Evolutionary conservation across 2,888 invertebrate species (phyloP).

Genomic region (Poecilobothrus nobilitatus): DNA sequence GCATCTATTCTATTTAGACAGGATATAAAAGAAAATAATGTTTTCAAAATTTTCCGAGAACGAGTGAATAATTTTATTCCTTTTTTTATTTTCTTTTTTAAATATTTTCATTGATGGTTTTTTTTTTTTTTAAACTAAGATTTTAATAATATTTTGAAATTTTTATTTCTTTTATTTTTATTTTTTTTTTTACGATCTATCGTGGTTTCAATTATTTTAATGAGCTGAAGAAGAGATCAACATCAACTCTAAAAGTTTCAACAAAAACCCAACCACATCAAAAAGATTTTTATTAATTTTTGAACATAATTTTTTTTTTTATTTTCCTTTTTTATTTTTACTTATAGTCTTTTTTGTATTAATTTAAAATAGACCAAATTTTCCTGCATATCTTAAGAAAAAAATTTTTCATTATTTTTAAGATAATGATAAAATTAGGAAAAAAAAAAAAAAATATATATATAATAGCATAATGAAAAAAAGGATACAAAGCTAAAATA

Average conservation of each 20-base stretch:
- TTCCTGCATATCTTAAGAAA: neutral
- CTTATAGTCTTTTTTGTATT: neutral
- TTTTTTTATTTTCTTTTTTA: neutral
- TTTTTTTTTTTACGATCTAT: neutral
- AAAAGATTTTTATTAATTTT: neutral
- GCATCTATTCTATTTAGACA: too few species aligned
- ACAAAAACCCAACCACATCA: neutral
- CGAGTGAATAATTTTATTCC: too few species aligned
- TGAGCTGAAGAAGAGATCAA: neutral
- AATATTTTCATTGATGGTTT: neutral
- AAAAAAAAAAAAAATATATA: neutral
- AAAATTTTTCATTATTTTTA: neutral
- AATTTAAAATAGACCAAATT: slow-evolving; percentile 1
- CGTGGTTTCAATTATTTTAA: neutral
- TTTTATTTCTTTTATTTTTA: neutral
- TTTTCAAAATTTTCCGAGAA: too few species aligned
- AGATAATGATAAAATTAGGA: neutral
- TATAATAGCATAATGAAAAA: too few species aligned
- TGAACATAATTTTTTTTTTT: too few species aligned
- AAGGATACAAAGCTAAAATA: neutral
- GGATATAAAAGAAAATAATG: too few species aligned
- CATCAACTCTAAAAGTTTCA: neutral
- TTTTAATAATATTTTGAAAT: neutral
- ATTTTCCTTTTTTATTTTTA: too few species aligned
- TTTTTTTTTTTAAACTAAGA: neutral